A percentile compares a stretch with the other conserved stretches of the same genome.
phyloP scores from a whole-genome alignment of 2,113 vertebrate species.

The Entelurus aequoreus region DNA sequence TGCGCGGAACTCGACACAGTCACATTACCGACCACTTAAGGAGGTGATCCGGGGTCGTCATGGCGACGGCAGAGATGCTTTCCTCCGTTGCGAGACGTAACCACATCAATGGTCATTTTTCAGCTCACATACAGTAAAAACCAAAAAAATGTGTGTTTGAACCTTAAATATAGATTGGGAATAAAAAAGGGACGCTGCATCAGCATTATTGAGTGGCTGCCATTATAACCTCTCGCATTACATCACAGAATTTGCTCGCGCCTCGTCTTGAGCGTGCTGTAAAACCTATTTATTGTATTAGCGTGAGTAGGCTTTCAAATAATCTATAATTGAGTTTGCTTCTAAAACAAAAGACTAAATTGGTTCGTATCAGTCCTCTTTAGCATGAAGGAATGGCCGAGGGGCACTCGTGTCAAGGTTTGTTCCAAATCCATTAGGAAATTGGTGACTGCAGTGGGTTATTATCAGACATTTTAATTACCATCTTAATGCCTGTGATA shows the following conservation, averaged over 20 bases:
- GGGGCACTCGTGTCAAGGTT: constrained; percentile 35
- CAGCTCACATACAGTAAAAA: not conserved
- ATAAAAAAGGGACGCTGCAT: constrained; percentile 8
- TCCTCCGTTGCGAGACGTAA: too few species aligned
- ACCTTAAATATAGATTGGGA: not conserved
- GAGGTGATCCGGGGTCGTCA: too few species aligned
- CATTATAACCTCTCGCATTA: constrained; percentile 27
- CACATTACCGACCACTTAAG: too few species aligned
- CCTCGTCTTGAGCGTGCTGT: constrained; percentile 13
- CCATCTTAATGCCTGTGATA: constrained; percentile 41
- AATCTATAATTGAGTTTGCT: constrained; percentile 37
- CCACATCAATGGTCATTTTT: not conserved
- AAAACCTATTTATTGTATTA: constrained; percentile 22
- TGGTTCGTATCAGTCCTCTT: constrained; percentile 21
- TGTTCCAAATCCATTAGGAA: constrained; percentile 51
- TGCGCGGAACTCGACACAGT: not conserved
- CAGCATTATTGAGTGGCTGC: constrained; percentile 41
- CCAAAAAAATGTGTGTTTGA: not conserved
- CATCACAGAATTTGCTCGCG: constrained; percentile 22
- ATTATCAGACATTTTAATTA: constrained; percentile 61
- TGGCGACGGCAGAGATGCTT: too few species aligned
- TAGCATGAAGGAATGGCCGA: constrained; percentile 14
- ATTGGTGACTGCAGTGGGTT: constrained; percentile 35
- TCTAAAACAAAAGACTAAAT: constrained; percentile 31
- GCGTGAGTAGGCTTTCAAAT: constrained; percentile 14